phyloP scores from a whole-genome alignment of 1,140 invertebrate species.

The Pectinophora gossypiella region DNA sequence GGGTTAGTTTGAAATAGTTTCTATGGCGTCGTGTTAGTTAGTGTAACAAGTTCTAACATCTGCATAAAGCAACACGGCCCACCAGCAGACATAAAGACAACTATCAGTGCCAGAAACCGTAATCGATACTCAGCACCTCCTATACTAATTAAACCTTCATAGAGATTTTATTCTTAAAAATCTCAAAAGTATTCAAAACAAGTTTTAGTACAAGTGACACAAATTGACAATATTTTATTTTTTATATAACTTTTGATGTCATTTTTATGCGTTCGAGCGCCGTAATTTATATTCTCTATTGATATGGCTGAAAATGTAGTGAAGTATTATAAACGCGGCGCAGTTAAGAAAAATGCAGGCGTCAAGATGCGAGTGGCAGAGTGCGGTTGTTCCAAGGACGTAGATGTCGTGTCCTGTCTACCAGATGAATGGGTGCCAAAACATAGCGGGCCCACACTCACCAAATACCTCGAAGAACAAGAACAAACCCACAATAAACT shows the following conservation, averaged over 20 bases:
- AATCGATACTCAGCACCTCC: too few species aligned
- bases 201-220: background rate
- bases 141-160: too few species aligned
- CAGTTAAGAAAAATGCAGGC: background rate
- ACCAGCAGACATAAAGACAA: too few species aligned
- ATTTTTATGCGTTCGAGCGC: background rate
- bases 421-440: conserved; percentile 40
- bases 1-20: too few species aligned
- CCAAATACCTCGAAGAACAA: conserved; percentile 42
- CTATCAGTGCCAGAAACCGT: too few species aligned
- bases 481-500: conserved; percentile 32
- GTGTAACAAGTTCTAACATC: too few species aligned
- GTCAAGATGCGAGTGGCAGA: conserved; percentile 7
- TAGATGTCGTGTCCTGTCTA: conserved; percentile 36
- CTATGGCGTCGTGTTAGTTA: too few species aligned
- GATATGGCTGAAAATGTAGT: background rate
- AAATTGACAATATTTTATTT: background rate
- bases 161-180: too few species aligned
- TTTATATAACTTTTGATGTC: background rate
- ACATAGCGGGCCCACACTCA: conserved; percentile 35
- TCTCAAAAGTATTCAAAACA: too few species aligned
- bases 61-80: too few species aligned
- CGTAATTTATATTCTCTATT: too few species aligned
- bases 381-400: conserved; percentile 36
- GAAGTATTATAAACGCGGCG: background rate